phyloP scores from a whole-genome alignment of 2,113 vertebrate genomes.

The Psephotus haematonotus region DNA sequence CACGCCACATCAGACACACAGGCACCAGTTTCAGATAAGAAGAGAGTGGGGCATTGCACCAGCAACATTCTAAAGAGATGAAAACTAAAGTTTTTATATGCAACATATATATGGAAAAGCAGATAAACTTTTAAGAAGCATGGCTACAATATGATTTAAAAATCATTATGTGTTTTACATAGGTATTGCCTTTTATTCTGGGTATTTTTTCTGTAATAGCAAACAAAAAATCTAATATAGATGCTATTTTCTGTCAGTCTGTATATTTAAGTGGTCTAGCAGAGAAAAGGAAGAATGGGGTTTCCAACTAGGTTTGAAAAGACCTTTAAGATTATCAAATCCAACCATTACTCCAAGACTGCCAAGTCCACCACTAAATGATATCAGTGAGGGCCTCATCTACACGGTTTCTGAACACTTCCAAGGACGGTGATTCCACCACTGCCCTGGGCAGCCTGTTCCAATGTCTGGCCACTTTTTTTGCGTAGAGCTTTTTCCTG shows the following conservation, averaged over 20 bases:
- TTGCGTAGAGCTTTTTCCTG: not conserved
- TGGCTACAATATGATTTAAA: rapidly evolving
- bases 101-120: not conserved
- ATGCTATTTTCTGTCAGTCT: not conserved
- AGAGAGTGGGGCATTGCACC: not conserved
- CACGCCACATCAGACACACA: not conserved
- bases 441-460: not conserved
- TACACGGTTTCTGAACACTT: not conserved
- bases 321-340: not conserved
- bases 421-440: not conserved
- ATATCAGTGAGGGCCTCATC: not conserved
- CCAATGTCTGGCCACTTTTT: not conserved
- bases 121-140: not conserved
- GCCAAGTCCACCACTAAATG: not conserved
- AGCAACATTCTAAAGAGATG: not conserved
- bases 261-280: not conserved
- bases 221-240: not conserved
- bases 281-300: not conserved
- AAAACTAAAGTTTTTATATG: not conserved
- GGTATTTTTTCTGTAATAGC: not conserved
- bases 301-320: not conserved
- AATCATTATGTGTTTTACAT: not conserved
- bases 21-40: not conserved
- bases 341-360: not conserved
- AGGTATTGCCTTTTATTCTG: not conserved